Base-by-base conservation (phyloP, 1,140 invertebrate species). In the Arctopsyche grandis region DNA sequence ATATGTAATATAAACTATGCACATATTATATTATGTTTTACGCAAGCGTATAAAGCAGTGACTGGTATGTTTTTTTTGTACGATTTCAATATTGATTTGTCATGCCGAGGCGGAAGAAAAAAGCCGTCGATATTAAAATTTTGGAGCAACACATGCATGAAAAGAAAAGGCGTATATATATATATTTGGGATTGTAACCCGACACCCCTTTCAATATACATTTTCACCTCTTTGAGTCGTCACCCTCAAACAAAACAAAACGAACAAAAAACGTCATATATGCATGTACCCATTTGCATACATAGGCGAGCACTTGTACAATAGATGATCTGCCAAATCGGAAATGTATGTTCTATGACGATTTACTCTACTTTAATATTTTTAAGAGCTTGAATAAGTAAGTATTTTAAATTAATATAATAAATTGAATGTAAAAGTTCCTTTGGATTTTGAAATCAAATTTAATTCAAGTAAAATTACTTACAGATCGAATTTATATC, bases 121-220 rank as follows among this genome's bases (percentile, higher is more conserved):
- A 75, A 58, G 46, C 48, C 5, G 66, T 21, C 60, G 73, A 80
- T 82, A 82, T 82, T 82, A 82, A 80, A 80, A 82, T 82, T 38
- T 80, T 79, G 78, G 60, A 80, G 75, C 79, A 82, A 80, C 81
- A 82, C 81, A 82, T 80, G 81, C 81, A 80, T 58, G 76, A 82
- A 73, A 79, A 79, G 75, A 78, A 80, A 77, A 78, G 60, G 66
- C 63, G 63, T 12, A 24, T 69, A 80, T 76, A 24, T 69, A 80
- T 76, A 81, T 77, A 79, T 79, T 74, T 81, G 78, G 78, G 74
- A 80, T 80, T 75, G 76, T 60, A 46, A 79, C 69, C 70, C 81
- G 69, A 80, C 81, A 79, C 81, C 81, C 78, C 78, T 82, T 82
- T 80, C 76, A 80, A 80, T 82, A 82, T 77, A 80, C 69, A 78